These are phyloP conservation scores for Eudemis profundana DNA, from an alignment of 2,888 invertebrate species.

Conservation along the genomic window DNA sequence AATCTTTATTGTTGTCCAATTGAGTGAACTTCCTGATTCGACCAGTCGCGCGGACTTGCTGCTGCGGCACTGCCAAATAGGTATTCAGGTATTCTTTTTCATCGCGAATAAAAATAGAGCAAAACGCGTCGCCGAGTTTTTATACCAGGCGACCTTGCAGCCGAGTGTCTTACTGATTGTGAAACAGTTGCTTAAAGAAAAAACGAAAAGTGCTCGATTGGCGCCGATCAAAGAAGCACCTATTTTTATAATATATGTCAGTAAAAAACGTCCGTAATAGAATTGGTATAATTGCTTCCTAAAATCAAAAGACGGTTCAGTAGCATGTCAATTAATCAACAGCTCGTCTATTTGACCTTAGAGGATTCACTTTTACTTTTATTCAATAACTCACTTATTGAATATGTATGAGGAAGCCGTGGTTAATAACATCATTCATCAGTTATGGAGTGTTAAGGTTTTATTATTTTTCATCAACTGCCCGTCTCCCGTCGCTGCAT, in stretches of 20 bases:
- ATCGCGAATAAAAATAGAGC: slow-evolving; percentile 79
- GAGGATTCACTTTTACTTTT: slow-evolving; percentile 81
- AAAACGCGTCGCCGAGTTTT: slow-evolving; percentile 72
- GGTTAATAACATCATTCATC: slow-evolving; percentile 68
- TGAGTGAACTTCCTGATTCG: slow-evolving; percentile 79
- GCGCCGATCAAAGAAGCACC: slow-evolving; percentile 22
- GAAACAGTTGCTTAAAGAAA: slow-evolving; percentile 78
- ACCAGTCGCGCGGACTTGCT: slow-evolving; percentile 67
- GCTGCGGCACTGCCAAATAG: slow-evolving; percentile 78
- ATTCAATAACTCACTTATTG: slow-evolving; percentile 72
- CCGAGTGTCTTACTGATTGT: slow-evolving; percentile 77
- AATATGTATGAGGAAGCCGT: slow-evolving; percentile 70
- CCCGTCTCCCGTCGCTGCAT: slow-evolving; percentile 46
- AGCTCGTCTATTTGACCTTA: slow-evolving; percentile 60
- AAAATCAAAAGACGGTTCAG: slow-evolving; percentile 59
- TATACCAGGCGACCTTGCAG: slow-evolving; percentile 80
- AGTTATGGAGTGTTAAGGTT: slow-evolving; percentile 64
- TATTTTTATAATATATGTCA: slow-evolving; percentile 20
- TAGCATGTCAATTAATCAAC: slow-evolving; percentile 66
- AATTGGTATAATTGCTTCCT: slow-evolving; percentile 55
- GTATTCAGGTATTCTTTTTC: slow-evolving; percentile 81
- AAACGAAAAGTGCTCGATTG: slow-evolving; percentile 48
- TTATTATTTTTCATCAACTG: slow-evolving; percentile 62
- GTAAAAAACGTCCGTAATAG: slow-evolving; percentile 10
- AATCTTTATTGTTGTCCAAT: slow-evolving; percentile 81